Evolutionary conservation across 1,140 invertebrate species (phyloP).

Genomic region (Drosophila seguyi): DNA sequence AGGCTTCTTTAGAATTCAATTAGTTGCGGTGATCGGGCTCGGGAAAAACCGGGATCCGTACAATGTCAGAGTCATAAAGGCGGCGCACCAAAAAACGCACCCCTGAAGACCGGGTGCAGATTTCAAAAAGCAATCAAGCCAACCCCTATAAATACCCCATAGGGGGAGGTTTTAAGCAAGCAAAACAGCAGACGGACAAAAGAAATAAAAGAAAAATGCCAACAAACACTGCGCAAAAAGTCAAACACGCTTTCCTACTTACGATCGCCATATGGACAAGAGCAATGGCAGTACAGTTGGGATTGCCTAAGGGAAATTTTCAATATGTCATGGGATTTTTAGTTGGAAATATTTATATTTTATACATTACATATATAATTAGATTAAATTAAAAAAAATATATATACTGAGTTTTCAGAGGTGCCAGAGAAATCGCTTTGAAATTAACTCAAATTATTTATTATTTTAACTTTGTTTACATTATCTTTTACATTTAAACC

Average conservation of each 20-base stretch:
- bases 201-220: slow-evolving; percentile 23
- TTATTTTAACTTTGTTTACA: no score
- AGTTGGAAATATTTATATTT: no score
- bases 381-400: no score
- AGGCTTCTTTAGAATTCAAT: slow-evolving; percentile 22
- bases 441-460: no score
- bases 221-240: slow-evolving; percentile 48
- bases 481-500: no score
- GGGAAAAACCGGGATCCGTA: slow-evolving; percentile 25
- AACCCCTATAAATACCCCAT: slow-evolving; percentile 24
- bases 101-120: slow-evolving; percentile 26
- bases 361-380: no score
- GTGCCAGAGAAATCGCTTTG: no score
- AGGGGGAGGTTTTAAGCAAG: slow-evolving; percentile 41
- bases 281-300: slow-evolving; percentile 2
- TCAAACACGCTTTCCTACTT: slow-evolving; percentile 38
- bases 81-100: neutral
- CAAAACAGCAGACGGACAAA: slow-evolving; percentile 20
- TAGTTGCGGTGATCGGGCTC: slow-evolving; percentile 19
- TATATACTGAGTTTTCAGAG: no score
- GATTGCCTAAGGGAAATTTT: neutral
- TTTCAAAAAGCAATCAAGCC: slow-evolving; percentile 48
- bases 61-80: slow-evolving; percentile 27
- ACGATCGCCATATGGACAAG: slow-evolving; percentile 35
- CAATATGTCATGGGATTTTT: no score